Conservation (phyloP, 2,797 vertebrate genomes). For the Sebastes iracundus region DNA sequence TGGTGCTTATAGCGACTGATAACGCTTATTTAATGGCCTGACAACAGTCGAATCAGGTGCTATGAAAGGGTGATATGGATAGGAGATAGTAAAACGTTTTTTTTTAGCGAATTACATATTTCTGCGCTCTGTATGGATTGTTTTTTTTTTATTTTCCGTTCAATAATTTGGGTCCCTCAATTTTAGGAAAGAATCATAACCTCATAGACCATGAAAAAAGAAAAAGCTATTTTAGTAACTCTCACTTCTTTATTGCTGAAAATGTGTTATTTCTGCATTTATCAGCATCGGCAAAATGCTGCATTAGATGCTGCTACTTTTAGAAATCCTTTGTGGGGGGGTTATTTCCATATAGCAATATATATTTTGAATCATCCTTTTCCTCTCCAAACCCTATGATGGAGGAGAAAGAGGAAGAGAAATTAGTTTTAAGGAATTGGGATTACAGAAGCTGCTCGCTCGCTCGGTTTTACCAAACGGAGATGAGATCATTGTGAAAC, state of each 20-base stretch:
- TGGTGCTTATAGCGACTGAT: no score
- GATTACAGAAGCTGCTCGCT: slow-evolving; percentile 22
- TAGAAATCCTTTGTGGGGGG: background rate
- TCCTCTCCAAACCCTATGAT: background rate
- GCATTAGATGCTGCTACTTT: background rate
- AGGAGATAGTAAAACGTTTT: background rate
- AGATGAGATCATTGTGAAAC: slow-evolving; percentile 61
- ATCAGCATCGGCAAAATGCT: background rate
- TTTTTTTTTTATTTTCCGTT: background rate
- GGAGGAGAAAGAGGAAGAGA: slow-evolving; percentile 65
- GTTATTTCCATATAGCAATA: background rate
- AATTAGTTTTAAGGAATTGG: slow-evolving; percentile 60
- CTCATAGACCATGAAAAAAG: background rate
- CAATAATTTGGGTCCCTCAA: background rate
- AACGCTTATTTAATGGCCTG: no score
- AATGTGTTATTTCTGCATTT: background rate
- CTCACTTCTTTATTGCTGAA: background rate
- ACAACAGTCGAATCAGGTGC: no score
- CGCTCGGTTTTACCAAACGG: background rate
- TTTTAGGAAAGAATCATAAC: background rate
- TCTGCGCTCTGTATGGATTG: background rate
- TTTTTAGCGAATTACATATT: background rate
- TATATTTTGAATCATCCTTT: background rate
- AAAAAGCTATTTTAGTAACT: background rate
- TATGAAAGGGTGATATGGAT: background rate